Base-by-base conservation (phyloP, 2,888 invertebrate genomes). In the Hoplodrina ambigua region DNA sequence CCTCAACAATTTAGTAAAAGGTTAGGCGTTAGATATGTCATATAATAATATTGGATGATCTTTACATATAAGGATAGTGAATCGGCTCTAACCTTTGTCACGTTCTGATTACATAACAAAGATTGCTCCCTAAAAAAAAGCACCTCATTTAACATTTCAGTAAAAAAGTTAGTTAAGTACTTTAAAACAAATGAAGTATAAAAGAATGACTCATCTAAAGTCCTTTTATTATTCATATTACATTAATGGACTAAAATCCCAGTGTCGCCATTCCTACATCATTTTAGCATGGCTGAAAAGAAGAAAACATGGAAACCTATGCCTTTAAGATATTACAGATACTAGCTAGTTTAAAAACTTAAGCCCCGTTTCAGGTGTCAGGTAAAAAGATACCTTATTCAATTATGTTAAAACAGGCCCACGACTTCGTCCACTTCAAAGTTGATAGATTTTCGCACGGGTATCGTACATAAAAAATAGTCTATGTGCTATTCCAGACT, bases 191-290 rank as follows among this genome's bases (percentile, higher is more conserved):
- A 33, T 56, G 33, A 17, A 8, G 30, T 4, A 56, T n/a, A 56
- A 56, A 56, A 37, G 4, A 37, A 46, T 46, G 5, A 41, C 46
- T 46, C 17, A 15, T 46, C 46, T 17, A 46, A 76, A 13, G 4
- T 33, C 30, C 5, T 17, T 70, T 25, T 33, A 58, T 44, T 69
- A 71, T 81, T 63, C 44, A 61, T 68, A 73, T 19, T 46, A 77
- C 17, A 49, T 57, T 46, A 46, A 46, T 46, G 46, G 46, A 17
- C 46, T 17, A 17, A 46, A 11, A 46, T 46, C 46, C 46, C 17
- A 17, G 46, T 17, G 46, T 46, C 17, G 17, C 46, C 17, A 46
- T 1, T 46, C 6, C 46, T 46, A 46, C 46, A 17, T 46, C 17
- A 46, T 46, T 17, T 46, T 15, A 46, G 4, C 17, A 46, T 15